Evolutionary conservation across 2,797 vertebrate genomes (phyloP).

Genomic region (Harpagifer antarcticus): DNA sequence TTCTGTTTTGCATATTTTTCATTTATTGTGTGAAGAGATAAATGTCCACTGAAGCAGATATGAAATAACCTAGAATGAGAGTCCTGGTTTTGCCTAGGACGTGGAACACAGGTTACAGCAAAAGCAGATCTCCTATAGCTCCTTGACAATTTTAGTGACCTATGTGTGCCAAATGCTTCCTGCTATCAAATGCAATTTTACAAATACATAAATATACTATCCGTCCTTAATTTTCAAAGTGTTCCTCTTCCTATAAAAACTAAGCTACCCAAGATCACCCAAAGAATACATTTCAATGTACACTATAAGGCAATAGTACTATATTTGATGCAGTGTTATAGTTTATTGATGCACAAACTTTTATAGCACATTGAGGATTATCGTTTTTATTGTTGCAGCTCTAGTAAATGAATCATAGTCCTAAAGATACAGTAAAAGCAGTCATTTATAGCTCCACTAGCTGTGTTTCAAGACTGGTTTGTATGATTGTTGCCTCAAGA

Average conservation of each 20-base stretch:
- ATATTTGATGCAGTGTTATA: neutral
- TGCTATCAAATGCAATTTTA: neutral
- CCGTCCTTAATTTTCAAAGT: neutral
- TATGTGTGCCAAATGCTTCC: neutral
- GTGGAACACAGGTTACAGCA: neutral
- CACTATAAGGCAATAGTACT: neutral
- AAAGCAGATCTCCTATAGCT: neutral
- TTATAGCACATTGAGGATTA: neutral
- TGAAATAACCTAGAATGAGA: neutral
- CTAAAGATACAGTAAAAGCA: neutral
- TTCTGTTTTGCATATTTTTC: conserved; percentile 63
- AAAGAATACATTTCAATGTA: too few relatives aligned
- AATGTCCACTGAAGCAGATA: conserved; percentile 12
- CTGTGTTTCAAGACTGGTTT: neutral
- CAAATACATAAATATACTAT: neutral
- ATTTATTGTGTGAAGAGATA: conserved; percentile 20
- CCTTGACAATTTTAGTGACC: neutral
- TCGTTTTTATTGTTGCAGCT: neutral
- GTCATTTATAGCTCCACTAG: neutral
- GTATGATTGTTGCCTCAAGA: neutral
- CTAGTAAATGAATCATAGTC: neutral
- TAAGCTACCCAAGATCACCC: neutral
- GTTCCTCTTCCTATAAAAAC: neutral
- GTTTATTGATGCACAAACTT: neutral
- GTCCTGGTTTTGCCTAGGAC: neutral